These are phyloP conservation scores for Atlantisia rogersi DNA, from an alignment of 2,113 vertebrate species.

Conservation along the genomic window DNA sequence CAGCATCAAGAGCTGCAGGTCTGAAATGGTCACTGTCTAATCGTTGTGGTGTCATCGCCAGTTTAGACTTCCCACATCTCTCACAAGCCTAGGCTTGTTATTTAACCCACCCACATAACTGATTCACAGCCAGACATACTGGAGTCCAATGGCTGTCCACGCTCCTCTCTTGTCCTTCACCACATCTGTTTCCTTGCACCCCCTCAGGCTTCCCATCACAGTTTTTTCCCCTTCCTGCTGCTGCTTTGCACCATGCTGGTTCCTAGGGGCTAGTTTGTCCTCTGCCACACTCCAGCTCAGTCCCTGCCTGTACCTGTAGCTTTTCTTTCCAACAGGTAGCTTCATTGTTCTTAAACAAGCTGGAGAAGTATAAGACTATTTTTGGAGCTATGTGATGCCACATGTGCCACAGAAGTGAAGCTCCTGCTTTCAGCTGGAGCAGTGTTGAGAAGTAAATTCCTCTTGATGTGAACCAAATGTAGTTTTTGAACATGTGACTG, in stretches of 20 bases:
- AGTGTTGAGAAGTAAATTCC: background rate
- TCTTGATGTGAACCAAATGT: background rate
- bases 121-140: background rate
- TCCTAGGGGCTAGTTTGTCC: background rate
- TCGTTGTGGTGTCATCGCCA: fast-evolving
- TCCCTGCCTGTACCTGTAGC: background rate
- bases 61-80: background rate
- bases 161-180: background rate
- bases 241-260: background rate
- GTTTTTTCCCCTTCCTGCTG: background rate
- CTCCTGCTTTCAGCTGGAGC: background rate
- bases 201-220: background rate
- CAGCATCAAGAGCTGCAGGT: background rate
- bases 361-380: background rate
- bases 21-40: background rate
- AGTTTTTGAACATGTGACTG: background rate
- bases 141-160: background rate
- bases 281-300: background rate
- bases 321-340: background rate
- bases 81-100: background rate
- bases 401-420: background rate
- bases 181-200: fast-evolving
- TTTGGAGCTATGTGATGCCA: background rate
- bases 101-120: background rate
- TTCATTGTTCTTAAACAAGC: background rate